Evolutionary conservation across 2,113 vertebrate genomes (phyloP).

Genomic region (Diadophis punctatus): DNA sequence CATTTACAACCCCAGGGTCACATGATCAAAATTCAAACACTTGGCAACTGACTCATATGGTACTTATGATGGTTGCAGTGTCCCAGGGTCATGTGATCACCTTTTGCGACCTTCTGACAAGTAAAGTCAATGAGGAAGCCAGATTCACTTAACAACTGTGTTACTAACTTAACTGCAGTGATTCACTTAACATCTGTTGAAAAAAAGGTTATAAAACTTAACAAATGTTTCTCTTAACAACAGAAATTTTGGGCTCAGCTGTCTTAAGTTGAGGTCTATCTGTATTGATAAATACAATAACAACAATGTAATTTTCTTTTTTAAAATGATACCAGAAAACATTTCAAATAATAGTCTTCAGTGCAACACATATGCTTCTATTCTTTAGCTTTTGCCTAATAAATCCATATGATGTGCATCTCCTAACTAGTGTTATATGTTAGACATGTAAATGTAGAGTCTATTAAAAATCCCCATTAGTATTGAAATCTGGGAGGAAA

Average conservation of each 20-base stretch:
- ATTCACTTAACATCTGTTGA: too few relatives aligned
- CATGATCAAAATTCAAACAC: too few relatives aligned
- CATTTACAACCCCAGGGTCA: too few relatives aligned
- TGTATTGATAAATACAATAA: not conserved
- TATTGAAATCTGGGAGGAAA: not conserved
- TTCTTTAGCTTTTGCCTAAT: not conserved
- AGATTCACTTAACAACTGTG: not conserved
- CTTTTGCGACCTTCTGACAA: not conserved
- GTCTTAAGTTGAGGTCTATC: too few relatives aligned
- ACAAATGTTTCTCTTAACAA: too few relatives aligned
- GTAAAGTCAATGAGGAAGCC: not conserved
- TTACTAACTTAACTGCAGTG: too few relatives aligned
- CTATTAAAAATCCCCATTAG: not conserved
- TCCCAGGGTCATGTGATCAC: too few relatives aligned
- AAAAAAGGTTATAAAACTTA: too few relatives aligned
- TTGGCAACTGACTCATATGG: too few relatives aligned
- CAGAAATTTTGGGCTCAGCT: too few relatives aligned
- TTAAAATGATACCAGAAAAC: not conserved
- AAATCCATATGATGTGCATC: not conserved
- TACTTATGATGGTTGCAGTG: too few relatives aligned
- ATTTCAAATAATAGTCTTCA: not conserved
- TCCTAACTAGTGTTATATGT: not conserved
- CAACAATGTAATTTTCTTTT: not conserved
- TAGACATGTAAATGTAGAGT: not conserved
- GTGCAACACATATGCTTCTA: not conserved